Base-by-base conservation (phyloP, 1,140 invertebrate genomes). In the Plutomurus gul region DNA sequence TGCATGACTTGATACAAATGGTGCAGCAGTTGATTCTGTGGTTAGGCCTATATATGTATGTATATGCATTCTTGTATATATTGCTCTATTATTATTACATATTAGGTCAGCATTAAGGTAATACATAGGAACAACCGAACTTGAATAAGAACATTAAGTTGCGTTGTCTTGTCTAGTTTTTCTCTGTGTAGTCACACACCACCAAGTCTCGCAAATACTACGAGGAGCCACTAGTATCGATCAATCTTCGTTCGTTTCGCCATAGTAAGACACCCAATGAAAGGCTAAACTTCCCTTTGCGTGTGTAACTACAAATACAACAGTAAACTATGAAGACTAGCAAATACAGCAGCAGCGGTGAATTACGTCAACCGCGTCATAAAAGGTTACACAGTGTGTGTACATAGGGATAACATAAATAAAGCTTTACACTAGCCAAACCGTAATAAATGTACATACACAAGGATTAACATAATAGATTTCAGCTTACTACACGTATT, bases 191-290 rank as follows among this genome's bases (percentile, higher is more conserved):
- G n/a, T n/a, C n/a, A n/a, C n/a, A n/a, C n/a, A n/a, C n/a, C n/a
- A n/a, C n/a, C n/a, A n/a, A n/a, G n/a, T n/a, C n/a, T n/a, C n/a
- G n/a, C n/a, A n/a, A n/a, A n/a, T n/a, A 65, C 56, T 60, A 30
- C 51, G 16, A 27, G 27, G 18, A 65, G 25, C 13, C 16, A 18
- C 46, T 11, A 49, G 46, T 65, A 65, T 65, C 56, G 56, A 65
- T 65, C 56, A 65, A 65, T 65, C 56, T 65, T 65, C 56, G 25
- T 65, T 65, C 56, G 36, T 30, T 65, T 65, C 27, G 30, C 39
- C 11, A n/a, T n/a, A n/a, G n/a, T 11, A 8, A 22, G 51, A 27
- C 51, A 65, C 25, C 56, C 30, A 30, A 36, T 65, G 56, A 65
- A 65, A 65, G 56, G 56, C 56, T n/a, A 36, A 65, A 65, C 30